Percentiles rank a stretch among this genome's conserved stretches.
Evolutionary conservation across 2,797 vertebrate genomes (phyloP).

Genomic region (Tragopan temminckii): DNA sequence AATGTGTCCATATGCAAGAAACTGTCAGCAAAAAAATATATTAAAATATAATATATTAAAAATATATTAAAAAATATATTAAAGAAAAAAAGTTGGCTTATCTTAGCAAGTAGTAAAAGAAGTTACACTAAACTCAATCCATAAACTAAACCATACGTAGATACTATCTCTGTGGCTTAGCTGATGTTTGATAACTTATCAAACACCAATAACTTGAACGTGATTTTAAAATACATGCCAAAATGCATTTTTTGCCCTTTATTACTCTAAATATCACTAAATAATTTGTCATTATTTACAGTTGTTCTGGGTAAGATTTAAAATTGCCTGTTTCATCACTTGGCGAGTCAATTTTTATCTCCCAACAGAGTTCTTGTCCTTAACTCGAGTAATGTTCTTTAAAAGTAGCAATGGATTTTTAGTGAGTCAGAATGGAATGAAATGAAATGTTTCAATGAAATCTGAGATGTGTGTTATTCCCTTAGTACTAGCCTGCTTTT

Average conservation of each 20-base stretch:
- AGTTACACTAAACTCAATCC: neutral
- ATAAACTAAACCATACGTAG: neutral
- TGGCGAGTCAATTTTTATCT: neutral
- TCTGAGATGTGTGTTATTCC: neutral
- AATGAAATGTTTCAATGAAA: constrained; percentile 38
- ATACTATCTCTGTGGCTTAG: neutral
- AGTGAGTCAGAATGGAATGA: constrained; percentile 1
- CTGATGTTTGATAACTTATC: neutral
- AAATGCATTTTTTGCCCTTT: neutral
- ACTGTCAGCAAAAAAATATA: neutral
- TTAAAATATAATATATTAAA: too few relatives aligned
- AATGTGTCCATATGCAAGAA: neutral
- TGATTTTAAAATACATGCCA: neutral
- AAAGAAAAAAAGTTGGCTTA: neutral
- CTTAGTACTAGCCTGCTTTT: neutral
- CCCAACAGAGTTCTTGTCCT: neutral
- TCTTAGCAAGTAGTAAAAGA: neutral
- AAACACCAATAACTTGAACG: neutral
- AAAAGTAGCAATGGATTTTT: constrained; percentile 7
- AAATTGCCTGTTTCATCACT: neutral
- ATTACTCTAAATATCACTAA: neutral
- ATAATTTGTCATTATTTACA: constrained; percentile 3
- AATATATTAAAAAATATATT: too few relatives aligned
- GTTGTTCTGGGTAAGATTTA: neutral
- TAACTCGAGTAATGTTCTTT: constrained; percentile 2